phyloP scores from a whole-genome alignment of 2,888 invertebrate species.

The Tyria jacobaeae region DNA sequence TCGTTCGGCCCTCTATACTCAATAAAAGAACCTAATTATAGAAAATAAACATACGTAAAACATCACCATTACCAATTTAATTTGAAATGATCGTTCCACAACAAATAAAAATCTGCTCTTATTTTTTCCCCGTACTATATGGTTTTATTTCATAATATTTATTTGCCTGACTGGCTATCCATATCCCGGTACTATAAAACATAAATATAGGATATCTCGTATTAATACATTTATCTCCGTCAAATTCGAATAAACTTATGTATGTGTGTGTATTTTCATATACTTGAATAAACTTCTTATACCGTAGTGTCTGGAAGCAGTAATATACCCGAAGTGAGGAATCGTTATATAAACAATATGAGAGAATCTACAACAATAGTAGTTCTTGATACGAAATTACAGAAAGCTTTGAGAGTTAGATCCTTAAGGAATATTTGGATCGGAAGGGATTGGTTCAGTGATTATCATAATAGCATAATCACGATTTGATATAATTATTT shows the following conservation, averaged over 20 bases:
- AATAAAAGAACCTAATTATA: too few species aligned
- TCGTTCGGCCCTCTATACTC: too few species aligned
- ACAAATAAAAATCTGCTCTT: too few species aligned
- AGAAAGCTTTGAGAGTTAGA: slow-evolving; percentile 1
- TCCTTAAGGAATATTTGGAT: neutral
- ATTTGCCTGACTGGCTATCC: slow-evolving; percentile 15
- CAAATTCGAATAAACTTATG: slow-evolving; percentile 25
- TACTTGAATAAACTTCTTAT: slow-evolving; percentile 11
- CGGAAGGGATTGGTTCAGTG: neutral
- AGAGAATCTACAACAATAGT: neutral
- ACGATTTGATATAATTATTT: too few species aligned
- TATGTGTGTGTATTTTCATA: slow-evolving; percentile 13
- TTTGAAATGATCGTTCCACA: too few species aligned
- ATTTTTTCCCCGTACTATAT: too few species aligned
- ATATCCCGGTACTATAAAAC: slow-evolving; percentile 13
- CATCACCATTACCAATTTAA: too few species aligned
- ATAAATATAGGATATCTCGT: slow-evolving; percentile 24
- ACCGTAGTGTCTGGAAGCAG: slow-evolving; percentile 4
- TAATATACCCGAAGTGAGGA: slow-evolving; percentile 9
- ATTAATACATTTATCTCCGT: slow-evolving; percentile 35
- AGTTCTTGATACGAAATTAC: slow-evolving; percentile 2
- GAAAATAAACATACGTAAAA: too few species aligned
- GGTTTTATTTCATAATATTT: neutral
- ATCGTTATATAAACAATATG: neutral
- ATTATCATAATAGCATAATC: too few species aligned